Percentiles rank a stretch among this genome's conserved stretches.
phyloP scores from a whole-genome alignment of 2,888 invertebrate genomes.

The Xylophagus ater region DNA sequence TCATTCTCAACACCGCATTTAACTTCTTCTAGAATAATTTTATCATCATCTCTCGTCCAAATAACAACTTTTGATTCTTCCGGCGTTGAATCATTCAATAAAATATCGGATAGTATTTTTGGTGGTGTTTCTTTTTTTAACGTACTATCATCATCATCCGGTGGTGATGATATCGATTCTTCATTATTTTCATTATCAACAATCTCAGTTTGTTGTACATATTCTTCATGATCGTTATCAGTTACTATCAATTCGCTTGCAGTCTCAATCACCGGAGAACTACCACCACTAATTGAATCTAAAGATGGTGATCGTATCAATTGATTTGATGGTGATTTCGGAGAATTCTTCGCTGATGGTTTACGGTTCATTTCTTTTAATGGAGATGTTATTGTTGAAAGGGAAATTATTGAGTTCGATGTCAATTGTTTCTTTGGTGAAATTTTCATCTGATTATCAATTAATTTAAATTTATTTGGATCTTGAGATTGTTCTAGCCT shows the following conservation, averaged over 20 bases:
- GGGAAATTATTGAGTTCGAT: constrained; percentile 11
- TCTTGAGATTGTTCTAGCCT: neutral
- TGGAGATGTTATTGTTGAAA: constrained; percentile 3
- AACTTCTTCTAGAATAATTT: constrained; percentile 59
- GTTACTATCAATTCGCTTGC: constrained; percentile 32
- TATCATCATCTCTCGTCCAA: constrained; percentile 74
- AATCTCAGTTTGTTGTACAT: neutral
- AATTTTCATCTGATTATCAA: constrained; percentile 22
- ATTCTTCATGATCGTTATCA: neutral
- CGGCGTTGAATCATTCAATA: neutral
- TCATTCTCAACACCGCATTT: constrained; percentile 53
- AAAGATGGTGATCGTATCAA: constrained; percentile 13
- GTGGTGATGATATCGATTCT: too few species aligned
- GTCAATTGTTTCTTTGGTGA: constrained; percentile 28
- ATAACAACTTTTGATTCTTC: neutral
- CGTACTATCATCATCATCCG: too few species aligned
- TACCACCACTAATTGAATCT: constrained; percentile 9
- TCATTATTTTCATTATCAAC: too few species aligned
- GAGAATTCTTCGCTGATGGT: constrained; percentile 33
- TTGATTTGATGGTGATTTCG: constrained; percentile 17
- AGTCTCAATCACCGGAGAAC: constrained; percentile 33
- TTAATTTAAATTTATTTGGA: constrained; percentile 2
- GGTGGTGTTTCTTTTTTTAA: too few species aligned
- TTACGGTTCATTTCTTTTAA: constrained; percentile 17
- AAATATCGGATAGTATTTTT: too few species aligned